Evolutionary conservation across 2,797 vertebrate genomes (phyloP), one percentile per base, ranked within the genome.

Genomic region (Glossophaga mutica): DNA sequence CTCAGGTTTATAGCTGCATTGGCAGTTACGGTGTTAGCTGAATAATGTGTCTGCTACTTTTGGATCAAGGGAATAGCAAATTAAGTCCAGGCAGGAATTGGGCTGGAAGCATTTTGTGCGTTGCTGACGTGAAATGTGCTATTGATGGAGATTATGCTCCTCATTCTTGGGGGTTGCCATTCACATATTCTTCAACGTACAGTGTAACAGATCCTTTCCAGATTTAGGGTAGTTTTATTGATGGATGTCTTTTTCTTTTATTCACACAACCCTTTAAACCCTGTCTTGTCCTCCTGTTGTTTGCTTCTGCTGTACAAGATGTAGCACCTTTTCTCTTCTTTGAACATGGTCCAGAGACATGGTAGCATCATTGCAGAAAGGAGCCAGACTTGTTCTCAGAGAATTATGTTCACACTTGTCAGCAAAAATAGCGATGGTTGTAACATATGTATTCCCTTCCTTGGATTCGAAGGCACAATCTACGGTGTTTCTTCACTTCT

Each of bases 361-460:
- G 5, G 48, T 83, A 57, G 71, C 87, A 42, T 96, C 86, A 62
- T 90, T 94, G 62, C 96, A 95, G 90, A 95, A 96, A 94, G 96
- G 95, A 97, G 96, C 93, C 94, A 96, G 90, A 79, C 90, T 92
- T 91, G 77, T 52, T 97, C 92, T 94, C 94, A 87, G 76, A 97
- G 93, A 93, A 95, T 96, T 92, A 22, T 91, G 95, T 96, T 97
- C 95, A 96, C 76, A 90, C 95, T 78, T 90, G 68, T 87, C 95
- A 96, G 84, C 59, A 93, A 95, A 96, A 97, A 90, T 88, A 96
- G 84, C 37, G 68, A 79, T 95, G 94, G 96, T 90, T 94, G 85
- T 97, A 97, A 94, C 95, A 96, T 97, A 95, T 74, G 93, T 96
- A 95, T 95, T 96, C 95, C 96, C 93, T 97, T 96, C 96, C 96